phyloP scores from a whole-genome alignment of 2,113 vertebrate genomes.

The Cichladusa arquata region DNA sequence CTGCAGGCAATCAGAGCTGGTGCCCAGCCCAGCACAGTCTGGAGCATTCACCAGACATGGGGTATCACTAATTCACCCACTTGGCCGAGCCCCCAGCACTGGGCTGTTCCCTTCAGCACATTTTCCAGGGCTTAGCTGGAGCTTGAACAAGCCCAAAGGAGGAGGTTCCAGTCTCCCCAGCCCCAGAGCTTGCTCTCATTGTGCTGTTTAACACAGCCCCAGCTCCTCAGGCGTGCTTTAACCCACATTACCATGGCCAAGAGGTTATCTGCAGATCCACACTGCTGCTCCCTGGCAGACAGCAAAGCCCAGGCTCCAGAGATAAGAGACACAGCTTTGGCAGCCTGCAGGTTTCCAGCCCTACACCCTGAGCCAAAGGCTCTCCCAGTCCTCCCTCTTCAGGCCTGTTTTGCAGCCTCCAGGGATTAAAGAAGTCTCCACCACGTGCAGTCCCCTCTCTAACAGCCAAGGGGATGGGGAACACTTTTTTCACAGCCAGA shows the following conservation, averaged over 20 bases:
- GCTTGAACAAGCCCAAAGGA: neutral
- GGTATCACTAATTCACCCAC: neutral
- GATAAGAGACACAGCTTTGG: neutral
- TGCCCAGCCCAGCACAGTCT: neutral
- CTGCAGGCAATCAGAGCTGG: neutral
- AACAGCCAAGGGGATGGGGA: neutral
- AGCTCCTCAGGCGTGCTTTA: neutral
- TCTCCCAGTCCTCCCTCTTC: neutral
- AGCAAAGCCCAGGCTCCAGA: neutral
- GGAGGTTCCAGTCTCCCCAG: neutral
- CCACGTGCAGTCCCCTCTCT: neutral
- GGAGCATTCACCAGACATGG: neutral
- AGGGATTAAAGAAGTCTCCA: neutral
- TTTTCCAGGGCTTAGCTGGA: neutral
- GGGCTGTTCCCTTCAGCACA: neutral
- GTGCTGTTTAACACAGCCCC: neutral
- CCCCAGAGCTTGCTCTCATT: fast-evolving
- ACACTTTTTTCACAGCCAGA: fast-evolving
- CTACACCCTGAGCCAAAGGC: neutral
- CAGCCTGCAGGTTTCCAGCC: neutral
- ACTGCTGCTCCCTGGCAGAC: neutral
- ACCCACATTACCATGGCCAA: neutral
- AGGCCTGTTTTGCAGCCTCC: fast-evolving
- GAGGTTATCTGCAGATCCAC: neutral
- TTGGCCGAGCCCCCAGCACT: neutral